Evolutionary conservation across 2,888 invertebrate species (phyloP), one percentile per base, ranked within the genome.

Genomic region (Cotesia congregata): DNA sequence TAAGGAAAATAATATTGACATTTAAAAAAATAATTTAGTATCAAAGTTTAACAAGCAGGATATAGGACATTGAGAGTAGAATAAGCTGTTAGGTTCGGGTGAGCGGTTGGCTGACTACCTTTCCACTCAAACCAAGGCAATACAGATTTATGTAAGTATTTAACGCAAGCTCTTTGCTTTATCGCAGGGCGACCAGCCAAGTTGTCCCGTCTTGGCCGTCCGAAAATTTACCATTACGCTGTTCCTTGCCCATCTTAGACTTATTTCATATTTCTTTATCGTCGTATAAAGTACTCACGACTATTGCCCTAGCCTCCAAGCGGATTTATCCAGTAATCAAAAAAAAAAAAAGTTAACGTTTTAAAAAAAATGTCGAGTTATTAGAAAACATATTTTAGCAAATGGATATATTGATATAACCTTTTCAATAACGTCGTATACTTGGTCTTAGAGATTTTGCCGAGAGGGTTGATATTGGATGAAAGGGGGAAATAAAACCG

Each of bases 81-180:
- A 82, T 87, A 87, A 87, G 86, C 86, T 83, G 76, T 85, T 85
- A 85, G 82, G 70, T 41, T 72, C 67, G 67, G 77, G 68, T 76
- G 74, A 72, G 72, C 64, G 72, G 77, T 71, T 76, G 74, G 74
- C 67, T 79, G 75, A 71, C 61, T 75, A 71, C 77, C 40, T 60
- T 50, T 60, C 61, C 71, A 71, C 74, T 75, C 74, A 76, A 77
- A 77, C 76, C 71, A 83, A 86, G 87, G 89, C 89, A 89, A 89
- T 89, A 89, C 89, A 89, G 89, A 89, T 89, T 89, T 89, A 89
- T 89, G 89, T 89, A 88, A 89, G 89, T 89, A 89, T 89, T 89
- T 89, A 89, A 88, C 88, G 82, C 87, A 79, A 86, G 88, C 87
- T 87, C 88, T 86, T 87, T 88, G 88, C 89, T 89, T 89, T 89